Base-by-base conservation (phyloP, 2,888 invertebrate genomes). In the Drosophila antonietae region DNA sequence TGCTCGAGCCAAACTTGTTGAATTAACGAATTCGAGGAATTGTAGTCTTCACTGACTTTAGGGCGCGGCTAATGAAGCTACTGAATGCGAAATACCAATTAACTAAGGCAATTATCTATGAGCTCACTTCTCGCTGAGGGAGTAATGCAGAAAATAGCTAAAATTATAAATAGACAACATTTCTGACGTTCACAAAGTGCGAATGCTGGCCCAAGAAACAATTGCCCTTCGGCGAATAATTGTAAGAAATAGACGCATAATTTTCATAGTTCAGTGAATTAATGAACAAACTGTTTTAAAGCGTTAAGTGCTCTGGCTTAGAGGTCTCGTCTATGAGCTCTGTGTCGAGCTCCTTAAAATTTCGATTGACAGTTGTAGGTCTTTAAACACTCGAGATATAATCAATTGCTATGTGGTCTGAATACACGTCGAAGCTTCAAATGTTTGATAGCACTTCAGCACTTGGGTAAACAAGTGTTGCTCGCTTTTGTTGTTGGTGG, bases 401-500 rank as follows among this genome's bases (percentile, higher is more conserved):
- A 55, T 31, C 20, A 14, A 37, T 53, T 18, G 52, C 6, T 35
- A 2, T 18, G 12, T 35, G 8, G 49, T 5, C n/a, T 10, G 33
- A 33, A 18, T 41, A 35, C 18, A 68, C n/a, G 43, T 56, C 18
- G 28, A 23, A 9, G 12, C 51, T 18, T 70, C 28, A 66, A 65
- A 69, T 61, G 37, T 5, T 53, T 10, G 14, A 10, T 9, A 39
- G 20, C 62, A 51, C 52, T 59, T 78, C 71, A 74, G 68, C 77
- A 74, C 75, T 67, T 52, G 61, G 78, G 51, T 74, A 67, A 70
- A 64, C 63, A 64, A 64, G 47, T 63, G 20, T 37, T 20, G 52
- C 43, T 43, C 47, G 28, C 28, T 58, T 33, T 39, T 74, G 20
- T 47, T 55, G 41, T 60, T 55, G 41, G 57, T 66, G 52, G 55